Conservation (phyloP, 2,797 vertebrate species). For the Manis pentadactyla region DNA sequence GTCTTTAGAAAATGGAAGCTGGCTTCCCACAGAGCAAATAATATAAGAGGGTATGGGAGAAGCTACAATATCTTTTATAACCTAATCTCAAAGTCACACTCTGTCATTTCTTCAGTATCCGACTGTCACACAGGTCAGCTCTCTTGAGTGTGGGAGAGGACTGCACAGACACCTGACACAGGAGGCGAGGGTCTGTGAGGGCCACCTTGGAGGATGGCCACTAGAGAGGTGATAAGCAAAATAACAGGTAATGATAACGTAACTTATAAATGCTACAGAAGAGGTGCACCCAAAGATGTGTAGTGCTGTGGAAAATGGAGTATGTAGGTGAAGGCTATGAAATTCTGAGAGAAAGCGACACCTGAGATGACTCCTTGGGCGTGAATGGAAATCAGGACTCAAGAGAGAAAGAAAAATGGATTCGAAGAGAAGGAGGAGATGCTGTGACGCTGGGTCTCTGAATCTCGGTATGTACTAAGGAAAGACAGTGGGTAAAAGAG, state of each 20-base stretch:
- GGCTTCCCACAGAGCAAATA: not conserved
- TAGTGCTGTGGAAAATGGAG: not conserved
- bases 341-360: not conserved
- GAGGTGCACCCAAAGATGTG: not conserved
- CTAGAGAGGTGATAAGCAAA: not conserved
- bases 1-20: conserved; percentile 6
- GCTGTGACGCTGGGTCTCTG: not conserved
- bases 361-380: not conserved
- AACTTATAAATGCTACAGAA: not conserved
- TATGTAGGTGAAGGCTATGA: no score
- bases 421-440: not conserved
- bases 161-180: not conserved
- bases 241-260: not conserved
- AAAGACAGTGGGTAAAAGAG: not conserved
- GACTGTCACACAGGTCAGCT: not conserved
- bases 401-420: not conserved
- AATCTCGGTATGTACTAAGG: not conserved
- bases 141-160: not conserved
- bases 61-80: not conserved
- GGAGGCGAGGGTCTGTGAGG: not conserved
- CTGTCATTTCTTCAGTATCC: not conserved
- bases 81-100: not conserved
- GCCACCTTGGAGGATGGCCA: not conserved
- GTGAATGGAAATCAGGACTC: not conserved
- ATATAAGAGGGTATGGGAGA: not conserved